Base-by-base conservation (phyloP, 2,797 vertebrate genomes). In the Gobio occitaniae region DNA sequence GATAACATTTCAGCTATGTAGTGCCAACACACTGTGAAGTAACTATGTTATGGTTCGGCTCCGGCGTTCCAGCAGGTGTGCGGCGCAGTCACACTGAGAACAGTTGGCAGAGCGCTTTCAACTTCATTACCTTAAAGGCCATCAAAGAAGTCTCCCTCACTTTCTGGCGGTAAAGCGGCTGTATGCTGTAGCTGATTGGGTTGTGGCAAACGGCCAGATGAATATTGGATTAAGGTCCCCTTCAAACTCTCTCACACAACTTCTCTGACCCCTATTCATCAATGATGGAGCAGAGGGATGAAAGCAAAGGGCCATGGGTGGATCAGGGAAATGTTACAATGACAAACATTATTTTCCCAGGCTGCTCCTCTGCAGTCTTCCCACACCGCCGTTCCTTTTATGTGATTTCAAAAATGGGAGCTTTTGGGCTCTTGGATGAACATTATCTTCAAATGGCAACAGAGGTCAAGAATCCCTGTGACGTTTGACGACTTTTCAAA, bases 61-160 rank as follows among this genome's bases (percentile, higher is more conserved):
- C 21, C 2, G 7, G 68, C 8, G 10, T 84, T 69, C 63, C 82
- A 87, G 86, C 89, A 88, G 76, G 78, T 86, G 54, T 86, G 78
- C 47, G 17, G 13, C 47, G 0, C 54, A 48, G 50, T 85, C 85
- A 85, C 77, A 82, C 48, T 44, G 25, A 68, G 71, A 86, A 47
- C 61, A 52, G 76, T 85, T 87, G 83, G 83, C 87, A 0, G 0
- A 11, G 71, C 75, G n/a, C 80, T 75, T 86, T 85, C 68, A 81
- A 78, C 81, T 82, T 89, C 78, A 91, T 90, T 91, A 86, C 80
- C 88, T 90, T 86, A 88, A 48, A 83, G 71, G 78, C 61, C 56
- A 25, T 78, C 80, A 82, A 89, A 52, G 80, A 76, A 82, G 91
- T 90, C 89, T 78, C 84, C 86, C 89, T 70, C 48, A 66, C 85